Evolutionary conservation across 1,140 invertebrate genomes (phyloP).

Genomic region (Diachasmimorpha longicaudata): DNA sequence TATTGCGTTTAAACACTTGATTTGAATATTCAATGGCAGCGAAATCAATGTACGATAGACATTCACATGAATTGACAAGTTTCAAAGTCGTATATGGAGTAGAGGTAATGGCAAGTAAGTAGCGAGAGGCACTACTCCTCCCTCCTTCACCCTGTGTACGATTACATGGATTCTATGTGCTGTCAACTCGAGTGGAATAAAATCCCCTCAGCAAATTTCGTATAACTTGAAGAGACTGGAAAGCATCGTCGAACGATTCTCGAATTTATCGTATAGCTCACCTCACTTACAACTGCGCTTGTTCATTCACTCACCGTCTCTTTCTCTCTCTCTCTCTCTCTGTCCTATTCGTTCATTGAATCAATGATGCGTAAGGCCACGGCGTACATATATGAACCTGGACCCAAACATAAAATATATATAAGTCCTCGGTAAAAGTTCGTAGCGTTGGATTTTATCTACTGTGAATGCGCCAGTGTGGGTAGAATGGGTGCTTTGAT

Average conservation of each 20-base stretch:
- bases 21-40: background rate
- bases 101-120: background rate
- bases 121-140: background rate
- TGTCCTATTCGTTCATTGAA: constrained; percentile 2
- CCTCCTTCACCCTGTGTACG: background rate
- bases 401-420: background rate
- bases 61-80: constrained; percentile 5
- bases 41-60: background rate
- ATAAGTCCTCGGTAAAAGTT: background rate
- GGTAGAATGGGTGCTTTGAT: background rate
- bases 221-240: constrained; percentile 1
- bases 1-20: background rate
- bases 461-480: background rate
- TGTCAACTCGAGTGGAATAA: constrained; percentile 19
- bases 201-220: constrained; percentile 5
- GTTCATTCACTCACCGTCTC: background rate
- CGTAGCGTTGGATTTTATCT: background rate
- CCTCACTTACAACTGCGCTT: background rate
- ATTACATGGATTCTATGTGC: background rate
- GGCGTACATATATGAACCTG: background rate
- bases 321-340: background rate
- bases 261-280: constrained; percentile 25
- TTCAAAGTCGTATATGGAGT: background rate
- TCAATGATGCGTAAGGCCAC: constrained; percentile 30
- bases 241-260: constrained; percentile 17